Base-by-base conservation (phyloP, 2,113 vertebrate species). In the Oceanodroma tethys region DNA sequence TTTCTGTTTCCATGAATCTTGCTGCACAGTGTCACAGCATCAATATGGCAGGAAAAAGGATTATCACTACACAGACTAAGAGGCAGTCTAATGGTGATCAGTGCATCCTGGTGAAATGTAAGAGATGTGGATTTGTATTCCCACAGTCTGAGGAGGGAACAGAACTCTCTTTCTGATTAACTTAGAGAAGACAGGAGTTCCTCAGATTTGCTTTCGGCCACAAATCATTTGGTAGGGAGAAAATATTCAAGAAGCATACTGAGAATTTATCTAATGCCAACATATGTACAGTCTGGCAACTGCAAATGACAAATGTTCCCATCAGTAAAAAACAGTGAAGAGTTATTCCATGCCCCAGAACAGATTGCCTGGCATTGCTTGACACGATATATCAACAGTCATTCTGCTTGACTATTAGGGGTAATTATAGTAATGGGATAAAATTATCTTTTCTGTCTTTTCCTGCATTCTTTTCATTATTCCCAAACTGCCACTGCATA, bases 251-350 rank as follows among this genome's bases (percentile, higher is more conserved):
- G 74, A 48, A 89, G 48, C 34, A 45, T 45, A 56, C 40, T 34
- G 86, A 89, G 56, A 94, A 72, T 79, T 68, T 84, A 65, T 81
- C 81, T 79, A 81, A 91, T 87, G 58, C 65, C 68, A 87, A 53
- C 42, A n/a, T 56, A 95, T 58, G 48, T 34, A 84, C n/a, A 86
- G 88, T 78, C 92, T 97, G 88, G 86, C 76, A 94, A 84, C 14
- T 75, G 83, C 36, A 86, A 92, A 85, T 95, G 73, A 86, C 76
- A 95, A 88, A 92, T 67, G 75, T 90, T 94, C 73, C 53, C 63
- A 63, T 71, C 90, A 74, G 55, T 14, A 47, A 87, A 91, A 95
- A 93, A 59, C 17, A 63, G 19, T 30, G 38, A 15, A 65, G 23
- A 81, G 38, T 72, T 87, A 82, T 81, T 94, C 43, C 63, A 40